Conservation (phyloP, 2,797 vertebrate genomes). For the Sebastes ruberrimus region DNA sequence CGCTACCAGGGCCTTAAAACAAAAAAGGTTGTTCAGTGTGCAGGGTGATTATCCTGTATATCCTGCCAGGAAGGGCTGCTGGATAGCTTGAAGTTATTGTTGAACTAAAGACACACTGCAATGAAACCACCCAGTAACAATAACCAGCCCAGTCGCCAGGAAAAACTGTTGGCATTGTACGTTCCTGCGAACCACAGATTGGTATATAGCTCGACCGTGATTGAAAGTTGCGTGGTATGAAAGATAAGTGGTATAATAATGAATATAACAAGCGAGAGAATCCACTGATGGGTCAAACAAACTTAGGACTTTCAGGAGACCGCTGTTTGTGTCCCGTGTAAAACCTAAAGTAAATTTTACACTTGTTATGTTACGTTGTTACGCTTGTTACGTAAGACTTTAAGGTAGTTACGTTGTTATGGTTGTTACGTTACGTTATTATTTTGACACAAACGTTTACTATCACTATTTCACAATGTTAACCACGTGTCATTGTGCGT, state of each 20-base stretch:
- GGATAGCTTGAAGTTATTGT: conserved; percentile 10
- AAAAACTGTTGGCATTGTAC: background rate
- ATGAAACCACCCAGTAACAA: background rate
- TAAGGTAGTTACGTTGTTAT: background rate
- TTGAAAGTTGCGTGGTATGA: background rate
- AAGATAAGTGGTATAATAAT: background rate
- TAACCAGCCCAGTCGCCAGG: background rate
- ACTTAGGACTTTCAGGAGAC: background rate
- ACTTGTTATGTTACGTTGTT: background rate
- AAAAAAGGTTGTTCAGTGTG: conserved; percentile 36
- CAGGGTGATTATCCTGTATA: conserved; percentile 15
- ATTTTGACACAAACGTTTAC: background rate
- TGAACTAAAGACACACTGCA: background rate
- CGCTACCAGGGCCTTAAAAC: conserved; percentile 19
- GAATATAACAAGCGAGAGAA: background rate
- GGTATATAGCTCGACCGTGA: background rate
- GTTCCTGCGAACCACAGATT: background rate
- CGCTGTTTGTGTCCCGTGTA: background rate
- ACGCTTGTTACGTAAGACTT: background rate
- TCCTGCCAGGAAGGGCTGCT: conserved; percentile 67
- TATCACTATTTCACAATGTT: too few species aligned
- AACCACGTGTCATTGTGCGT: background rate
- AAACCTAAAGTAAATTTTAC: background rate
- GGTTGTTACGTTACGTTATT: background rate
- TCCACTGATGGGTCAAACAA: background rate